Evolutionary conservation across 2,888 invertebrate genomes (phyloP).

Genomic region (Lasioglossum vierecki): DNA sequence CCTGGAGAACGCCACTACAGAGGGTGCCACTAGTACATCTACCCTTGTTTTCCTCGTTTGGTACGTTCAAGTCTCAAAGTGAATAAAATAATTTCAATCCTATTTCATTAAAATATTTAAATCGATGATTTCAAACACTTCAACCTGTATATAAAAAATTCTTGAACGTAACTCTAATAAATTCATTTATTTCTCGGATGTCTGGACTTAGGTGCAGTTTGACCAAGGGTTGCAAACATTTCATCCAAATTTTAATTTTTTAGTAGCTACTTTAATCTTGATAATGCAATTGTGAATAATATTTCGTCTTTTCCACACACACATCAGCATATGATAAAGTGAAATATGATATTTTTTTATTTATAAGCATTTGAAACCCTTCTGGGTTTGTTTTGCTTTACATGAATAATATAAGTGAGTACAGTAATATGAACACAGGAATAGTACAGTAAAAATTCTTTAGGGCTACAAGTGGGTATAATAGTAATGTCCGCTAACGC

Average conservation of each 20-base stretch:
- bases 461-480: no score
- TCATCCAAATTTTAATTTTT: neutral
- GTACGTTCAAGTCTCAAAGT: neutral
- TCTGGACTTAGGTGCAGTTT: neutral
- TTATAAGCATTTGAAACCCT: no score
- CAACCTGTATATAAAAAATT: neutral
- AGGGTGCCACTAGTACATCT: slow-evolving; percentile 58
- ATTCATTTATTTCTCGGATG: neutral
- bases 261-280: neutral
- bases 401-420: no score
- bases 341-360: neutral
- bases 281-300: neutral
- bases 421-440: no score
- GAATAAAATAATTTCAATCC: neutral
- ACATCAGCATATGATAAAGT: neutral
- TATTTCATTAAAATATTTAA: neutral
- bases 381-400: no score
- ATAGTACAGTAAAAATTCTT: no score
- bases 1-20: slow-evolving; percentile 37
- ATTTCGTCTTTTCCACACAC: neutral
- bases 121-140: neutral
- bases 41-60: neutral
- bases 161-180: neutral
- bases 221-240: neutral
- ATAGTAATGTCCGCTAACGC: no score